Evolutionary conservation across 2,888 invertebrate species (phyloP), one percentile per base, ranked within the genome.

Genomic region (Acanthosoma haemorrhoidale): DNA sequence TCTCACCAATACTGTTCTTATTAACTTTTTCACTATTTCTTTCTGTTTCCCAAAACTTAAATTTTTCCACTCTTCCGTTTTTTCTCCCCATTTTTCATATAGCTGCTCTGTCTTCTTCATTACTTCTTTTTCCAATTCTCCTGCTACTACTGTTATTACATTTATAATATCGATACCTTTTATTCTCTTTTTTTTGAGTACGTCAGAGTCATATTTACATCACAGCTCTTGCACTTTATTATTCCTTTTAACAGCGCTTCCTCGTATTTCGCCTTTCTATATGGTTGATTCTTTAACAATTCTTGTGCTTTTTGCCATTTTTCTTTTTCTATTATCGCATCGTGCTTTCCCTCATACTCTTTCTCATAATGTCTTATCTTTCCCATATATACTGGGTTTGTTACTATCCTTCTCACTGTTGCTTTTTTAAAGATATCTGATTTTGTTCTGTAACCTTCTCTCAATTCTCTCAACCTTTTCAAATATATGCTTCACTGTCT

Each of bases 11-110:
- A 58, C 58, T 58, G 18, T 8, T 21, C 21, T 58, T 58, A 58
- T 58, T 58, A 58, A 58, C 58, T 58, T 58, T 58, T 58, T 58
- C 25, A 58, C 58, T 25, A 58, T 21, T 58, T 21, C 58, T 58
- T 58, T 58, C 58, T 58, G 58, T 25, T 16, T 25, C 18, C 58
- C 25, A 25, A 58, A 58, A 58, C 58, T 58, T 58, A 58, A 58
- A 58, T 25, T 58, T 58, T 58, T 58, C 58, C 58, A 58, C 15
- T 51, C 15, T 51, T 15, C 15, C 15, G 8, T 16, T n/a, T 43
- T 43, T 43, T 43, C 43, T 43, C 13, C 43, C 43, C n/a, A 43
- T 15, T 43, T 43, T 43, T 43, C 43, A 43, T 43, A 43, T 43
- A 43, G 43, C 15, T 43, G 58, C 25, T 58, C 58, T 16, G 18